phyloP scores from a whole-genome alignment of 2,797 vertebrate genomes.

The Cuculus canorus region DNA sequence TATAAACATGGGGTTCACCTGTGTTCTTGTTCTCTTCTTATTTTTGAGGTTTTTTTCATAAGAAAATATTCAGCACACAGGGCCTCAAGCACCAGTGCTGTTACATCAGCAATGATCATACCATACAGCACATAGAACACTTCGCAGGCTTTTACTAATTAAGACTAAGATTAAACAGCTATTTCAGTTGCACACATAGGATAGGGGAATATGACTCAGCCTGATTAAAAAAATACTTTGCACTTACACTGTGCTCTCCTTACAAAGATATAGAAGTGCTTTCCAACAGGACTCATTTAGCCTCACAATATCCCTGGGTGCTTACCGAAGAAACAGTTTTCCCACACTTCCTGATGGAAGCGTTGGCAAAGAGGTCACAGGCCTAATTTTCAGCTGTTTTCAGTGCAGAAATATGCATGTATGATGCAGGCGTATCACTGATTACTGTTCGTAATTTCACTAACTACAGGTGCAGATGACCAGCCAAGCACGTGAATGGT shows the following conservation, averaged over 20 bases:
- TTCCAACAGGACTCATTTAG: neutral
- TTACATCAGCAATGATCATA: neutral
- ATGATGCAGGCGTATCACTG: neutral
- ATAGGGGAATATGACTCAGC: neutral
- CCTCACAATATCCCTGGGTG: neutral
- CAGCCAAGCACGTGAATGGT: neutral
- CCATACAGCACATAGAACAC: neutral
- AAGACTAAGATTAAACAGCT: neutral
- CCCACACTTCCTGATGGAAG: neutral
- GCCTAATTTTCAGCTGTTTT: neutral
- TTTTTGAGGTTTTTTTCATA: neutral
- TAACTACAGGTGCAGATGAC: neutral
- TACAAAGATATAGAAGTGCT: neutral
- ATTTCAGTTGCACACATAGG: constrained; percentile 2
- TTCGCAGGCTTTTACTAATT: constrained; percentile 15
- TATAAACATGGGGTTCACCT: neutral
- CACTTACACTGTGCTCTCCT: neutral
- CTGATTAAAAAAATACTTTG: neutral
- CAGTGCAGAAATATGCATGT: neutral
- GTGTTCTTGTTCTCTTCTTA: neutral
- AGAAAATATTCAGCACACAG: neutral
- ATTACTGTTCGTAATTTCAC: neutral
- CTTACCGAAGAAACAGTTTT: constrained; percentile 17
- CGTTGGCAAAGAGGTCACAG: neutral
- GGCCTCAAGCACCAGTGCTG: neutral